Percentiles rank a stretch among this genome's conserved stretches.
These are phyloP conservation scores for Daphoenositta chrysoptera DNA, from an alignment of 2,113 vertebrate species.

Conservation along the genomic window DNA sequence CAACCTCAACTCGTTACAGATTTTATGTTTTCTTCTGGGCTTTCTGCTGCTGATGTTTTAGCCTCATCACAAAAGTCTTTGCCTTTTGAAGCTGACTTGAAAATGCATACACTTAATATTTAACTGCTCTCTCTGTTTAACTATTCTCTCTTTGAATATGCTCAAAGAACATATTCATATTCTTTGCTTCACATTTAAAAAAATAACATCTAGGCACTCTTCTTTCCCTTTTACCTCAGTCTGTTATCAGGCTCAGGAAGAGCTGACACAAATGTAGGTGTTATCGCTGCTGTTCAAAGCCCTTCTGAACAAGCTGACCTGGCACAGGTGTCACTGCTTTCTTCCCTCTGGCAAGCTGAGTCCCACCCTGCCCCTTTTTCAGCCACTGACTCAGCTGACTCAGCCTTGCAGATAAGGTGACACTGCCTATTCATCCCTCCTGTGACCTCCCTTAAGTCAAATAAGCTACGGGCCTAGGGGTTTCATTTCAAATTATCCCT, in stretches of 20 bases:
- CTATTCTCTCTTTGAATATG: not conserved
- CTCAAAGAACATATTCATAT: not conserved
- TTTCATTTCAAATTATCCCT: not conserved
- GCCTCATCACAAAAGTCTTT: not conserved
- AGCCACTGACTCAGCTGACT: not conserved
- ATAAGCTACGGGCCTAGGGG: not conserved
- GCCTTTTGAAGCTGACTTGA: not conserved
- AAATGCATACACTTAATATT: not conserved
- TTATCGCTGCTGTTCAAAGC: not conserved
- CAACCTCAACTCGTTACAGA: not conserved
- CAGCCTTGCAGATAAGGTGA: not conserved
- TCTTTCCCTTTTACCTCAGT: not conserved
- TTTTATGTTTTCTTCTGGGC: not conserved
- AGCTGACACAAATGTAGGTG: not conserved
- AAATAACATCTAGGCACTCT: not conserved
- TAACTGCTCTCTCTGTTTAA: not conserved
- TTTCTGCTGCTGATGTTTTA: not conserved
- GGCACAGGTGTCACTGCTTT: not conserved
- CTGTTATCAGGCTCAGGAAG: not conserved
- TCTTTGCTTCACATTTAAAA: not conserved
- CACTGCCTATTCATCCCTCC: not conserved
- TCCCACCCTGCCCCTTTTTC: not conserved
- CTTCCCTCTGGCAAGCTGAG: not conserved
- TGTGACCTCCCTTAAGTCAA: not conserved
- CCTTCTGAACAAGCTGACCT: not conserved